Evolutionary conservation across 2,888 invertebrate species (phyloP), one percentile per base, ranked within the genome.

Genomic region (Ptychoptera albimana): DNA sequence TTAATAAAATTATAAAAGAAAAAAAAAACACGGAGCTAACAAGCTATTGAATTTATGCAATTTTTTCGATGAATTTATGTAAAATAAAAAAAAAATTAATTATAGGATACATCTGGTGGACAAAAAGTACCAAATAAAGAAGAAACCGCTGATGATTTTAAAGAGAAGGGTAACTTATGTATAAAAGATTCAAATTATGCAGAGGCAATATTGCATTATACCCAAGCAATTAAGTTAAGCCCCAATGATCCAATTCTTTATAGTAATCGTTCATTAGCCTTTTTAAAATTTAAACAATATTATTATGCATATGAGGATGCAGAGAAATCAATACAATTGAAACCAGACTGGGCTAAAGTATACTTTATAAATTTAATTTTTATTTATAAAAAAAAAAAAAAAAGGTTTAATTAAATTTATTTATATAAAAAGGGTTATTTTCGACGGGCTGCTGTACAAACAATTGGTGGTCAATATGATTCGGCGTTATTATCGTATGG

Each of bases 251-350:
- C 49, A 12, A 69, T 77, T 12, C 60, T 86, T 39, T 80, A 79
- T 62, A 85, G 85, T 57, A 88, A 88, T 61, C 71, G 87, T 56
- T 86, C 86, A 6, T 74, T 77, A 56, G 82, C 83, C 10, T 86
- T 84, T 63, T 65, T 87, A 32, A 82, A 82, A 63, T 64, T 82
- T 51, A 75, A 82, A 54, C 83, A 83, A 58, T 83, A 77, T 63
- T 81, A 77, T 61, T 72, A 79, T 51, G 80, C 86, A 0, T 65
- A 82, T 53, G 75, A 82, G 60, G 87, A 87, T 71, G 86, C 87
- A 2, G 72, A 79, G 55, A 76, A 79, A 61, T 77, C 79, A 3
- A 82, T 86, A 44, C 69, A 71, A 57, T 59, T 86, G 44, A 77
- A 80, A 58, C 83, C 84, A 13, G 71, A 75, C 39, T 85, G 85